These are phyloP conservation scores for Plectropomus leopardus DNA, from an alignment of 2,113 vertebrate genomes.

Conservation along the genomic window DNA sequence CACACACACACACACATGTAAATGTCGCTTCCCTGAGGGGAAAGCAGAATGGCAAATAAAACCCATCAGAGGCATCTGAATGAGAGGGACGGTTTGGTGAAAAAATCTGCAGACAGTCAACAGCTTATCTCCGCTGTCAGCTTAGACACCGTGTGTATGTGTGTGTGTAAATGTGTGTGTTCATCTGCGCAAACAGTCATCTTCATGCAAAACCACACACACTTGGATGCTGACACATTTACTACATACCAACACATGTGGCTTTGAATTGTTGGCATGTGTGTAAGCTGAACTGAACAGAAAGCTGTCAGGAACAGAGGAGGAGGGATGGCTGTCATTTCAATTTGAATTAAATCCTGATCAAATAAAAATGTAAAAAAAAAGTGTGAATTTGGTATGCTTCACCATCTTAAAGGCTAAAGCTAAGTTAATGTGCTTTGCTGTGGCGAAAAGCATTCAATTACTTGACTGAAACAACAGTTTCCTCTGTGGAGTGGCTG, in stretches of 20 bases:
- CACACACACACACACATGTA: slow-evolving; percentile 25
- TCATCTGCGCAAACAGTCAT: neutral
- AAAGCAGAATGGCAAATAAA: slow-evolving; percentile 31
- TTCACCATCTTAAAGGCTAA: neutral
- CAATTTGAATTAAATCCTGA: neutral
- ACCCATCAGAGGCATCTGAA: slow-evolving; percentile 49
- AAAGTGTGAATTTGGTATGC: neutral
- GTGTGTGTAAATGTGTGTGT: slow-evolving; percentile 3
- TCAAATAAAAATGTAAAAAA: slow-evolving; percentile 11
- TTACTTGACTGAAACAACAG: neutral
- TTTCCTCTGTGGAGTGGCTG: neutral
- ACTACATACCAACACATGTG: slow-evolving; percentile 1
- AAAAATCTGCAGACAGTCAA: slow-evolving; percentile 47
- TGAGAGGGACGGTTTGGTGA: slow-evolving; percentile 29
- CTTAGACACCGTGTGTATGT: slow-evolving; percentile 23
- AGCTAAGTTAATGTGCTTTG: slow-evolving; percentile 3
- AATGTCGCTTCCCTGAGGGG: slow-evolving; percentile 38
- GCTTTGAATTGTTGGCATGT: slow-evolving; percentile 1
- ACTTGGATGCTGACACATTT: slow-evolving; percentile 15
- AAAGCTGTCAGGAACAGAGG: neutral
- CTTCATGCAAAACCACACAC: slow-evolving; percentile 35
- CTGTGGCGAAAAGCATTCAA: neutral
- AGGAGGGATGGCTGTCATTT: neutral
- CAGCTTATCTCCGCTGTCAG: slow-evolving; percentile 58
- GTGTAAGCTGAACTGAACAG: slow-evolving; percentile 5